Evolutionary conservation across 2,113 vertebrate species (phyloP).

Genomic region (Ptilonorhynchus violaceus): DNA sequence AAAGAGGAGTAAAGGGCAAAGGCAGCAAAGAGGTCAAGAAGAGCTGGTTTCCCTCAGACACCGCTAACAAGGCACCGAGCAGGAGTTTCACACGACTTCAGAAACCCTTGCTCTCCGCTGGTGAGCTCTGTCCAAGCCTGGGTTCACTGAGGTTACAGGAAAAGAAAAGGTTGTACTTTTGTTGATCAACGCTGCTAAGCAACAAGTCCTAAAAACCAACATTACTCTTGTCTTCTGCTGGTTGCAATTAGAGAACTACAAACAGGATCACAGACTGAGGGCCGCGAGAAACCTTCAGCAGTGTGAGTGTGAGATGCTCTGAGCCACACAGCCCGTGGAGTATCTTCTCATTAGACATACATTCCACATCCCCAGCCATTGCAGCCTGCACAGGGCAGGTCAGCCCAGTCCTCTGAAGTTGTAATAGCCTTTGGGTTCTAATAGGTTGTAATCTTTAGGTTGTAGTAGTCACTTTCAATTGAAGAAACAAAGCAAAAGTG

Average conservation of each 20-base stretch:
- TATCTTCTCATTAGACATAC: not conserved
- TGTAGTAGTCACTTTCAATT: not conserved
- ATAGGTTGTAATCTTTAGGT: not conserved
- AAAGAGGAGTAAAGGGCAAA: conserved; percentile 53
- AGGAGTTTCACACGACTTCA: not conserved
- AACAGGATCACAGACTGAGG: not conserved
- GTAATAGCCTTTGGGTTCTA: not conserved
- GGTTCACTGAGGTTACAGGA: conserved; percentile 14
- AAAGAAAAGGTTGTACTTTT: conserved; percentile 20
- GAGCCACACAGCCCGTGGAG: not conserved
- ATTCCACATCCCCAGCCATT: not conserved
- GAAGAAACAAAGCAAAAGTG: not conserved
- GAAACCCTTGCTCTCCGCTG: not conserved
- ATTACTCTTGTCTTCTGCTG: not conserved
- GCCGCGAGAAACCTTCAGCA: not conserved
- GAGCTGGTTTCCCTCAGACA: not conserved
- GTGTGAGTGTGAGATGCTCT: not conserved
- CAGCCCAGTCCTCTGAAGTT: not conserved
- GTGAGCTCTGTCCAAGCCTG: not conserved
- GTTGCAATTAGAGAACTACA: conserved; percentile 23
- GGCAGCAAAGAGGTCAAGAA: conserved; percentile 46
- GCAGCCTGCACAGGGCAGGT: not conserved
- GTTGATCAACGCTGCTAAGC: conserved; percentile 71
- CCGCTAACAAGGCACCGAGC: not conserved
- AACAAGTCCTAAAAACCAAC: conserved; percentile 51